Base-by-base conservation (phyloP, 2,113 vertebrate species). In the Aptenodytes forsteri region DNA sequence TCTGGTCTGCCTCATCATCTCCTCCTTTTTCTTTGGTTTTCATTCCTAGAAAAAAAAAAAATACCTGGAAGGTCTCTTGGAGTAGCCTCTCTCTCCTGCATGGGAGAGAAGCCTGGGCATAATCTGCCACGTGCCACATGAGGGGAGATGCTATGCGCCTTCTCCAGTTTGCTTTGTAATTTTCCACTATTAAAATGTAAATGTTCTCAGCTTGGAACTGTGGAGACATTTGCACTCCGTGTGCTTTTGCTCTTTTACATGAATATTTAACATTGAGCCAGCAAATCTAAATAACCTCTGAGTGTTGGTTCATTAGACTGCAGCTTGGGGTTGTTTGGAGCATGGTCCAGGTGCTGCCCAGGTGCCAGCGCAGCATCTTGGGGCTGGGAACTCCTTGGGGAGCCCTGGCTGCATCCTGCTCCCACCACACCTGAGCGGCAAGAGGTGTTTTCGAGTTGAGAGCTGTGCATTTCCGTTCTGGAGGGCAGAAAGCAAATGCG, bases 241-340 rank as follows among this genome's bases (percentile, higher is more conserved):
- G 30, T 17, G 90, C 94, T 94, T 85, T 40, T 54, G 76, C 93
- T 93, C 71, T 62, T 42, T n/a, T 9, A 34, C 91, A 94, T 96
- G 94, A 95, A 94, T 96, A 96, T 96, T 96, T 91, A 95, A 69
- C 86, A 40, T 6, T 5, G 55, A 86, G 75, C 47, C 79, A 26
- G 79, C 27, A 13, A 22, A 72, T 72, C 86, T 89, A 59, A 95
- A 85, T 56, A 88, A 70, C 44, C 61, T 40, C 29, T 0, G 16
- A 79, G 91, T 4, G 29, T 4, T 76, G 30, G 65, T 32, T 46
- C 70, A 5, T 79, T 52, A n/a, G 9, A 1, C 76, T 15, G 59
- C 52, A 30, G 25, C 19, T n/a, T 2, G 1, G 50, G 32, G n/a
- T 19, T 11, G 84, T 36, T 56, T 1, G 2, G 64, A 66, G 77